Conservation (phyloP, 2,113 vertebrate species). For the Leptosomus discolor region DNA sequence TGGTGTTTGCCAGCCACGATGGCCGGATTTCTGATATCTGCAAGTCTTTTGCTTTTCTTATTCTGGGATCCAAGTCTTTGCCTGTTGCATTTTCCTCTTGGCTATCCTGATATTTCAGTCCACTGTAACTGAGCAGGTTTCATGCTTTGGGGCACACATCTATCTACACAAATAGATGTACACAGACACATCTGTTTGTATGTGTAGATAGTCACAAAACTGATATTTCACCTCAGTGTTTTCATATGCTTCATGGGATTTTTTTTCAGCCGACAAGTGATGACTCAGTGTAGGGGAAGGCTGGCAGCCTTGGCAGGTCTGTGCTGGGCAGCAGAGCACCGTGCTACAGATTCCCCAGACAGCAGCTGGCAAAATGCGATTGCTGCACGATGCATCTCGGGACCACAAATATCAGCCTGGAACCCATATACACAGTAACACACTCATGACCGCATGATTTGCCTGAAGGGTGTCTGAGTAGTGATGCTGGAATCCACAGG, state of each 20-base stretch:
- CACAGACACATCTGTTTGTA: no score
- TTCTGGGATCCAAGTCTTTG: background rate
- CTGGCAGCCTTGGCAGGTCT: background rate
- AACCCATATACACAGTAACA: accelerated
- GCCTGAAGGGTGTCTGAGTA: background rate
- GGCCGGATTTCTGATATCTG: background rate
- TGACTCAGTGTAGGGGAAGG: background rate
- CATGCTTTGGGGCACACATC: background rate
- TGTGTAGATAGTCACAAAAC: background rate
- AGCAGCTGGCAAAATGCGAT: background rate
- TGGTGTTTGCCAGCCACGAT: accelerated
- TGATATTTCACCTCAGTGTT: background rate
- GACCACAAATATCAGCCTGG: accelerated
- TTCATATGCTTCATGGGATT: accelerated
- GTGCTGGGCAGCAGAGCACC: background rate
- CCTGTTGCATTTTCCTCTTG: background rate
- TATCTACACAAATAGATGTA: no score
- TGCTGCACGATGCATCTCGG: accelerated
- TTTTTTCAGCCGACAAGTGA: background rate
- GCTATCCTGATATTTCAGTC: background rate
- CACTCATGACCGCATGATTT: accelerated
- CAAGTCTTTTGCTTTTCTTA: background rate
- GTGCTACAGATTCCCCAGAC: accelerated
- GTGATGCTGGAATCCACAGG: background rate
- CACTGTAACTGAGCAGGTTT: background rate